Conservation (phyloP, 2,113 vertebrate species). For the Sander lucioperca region DNA sequence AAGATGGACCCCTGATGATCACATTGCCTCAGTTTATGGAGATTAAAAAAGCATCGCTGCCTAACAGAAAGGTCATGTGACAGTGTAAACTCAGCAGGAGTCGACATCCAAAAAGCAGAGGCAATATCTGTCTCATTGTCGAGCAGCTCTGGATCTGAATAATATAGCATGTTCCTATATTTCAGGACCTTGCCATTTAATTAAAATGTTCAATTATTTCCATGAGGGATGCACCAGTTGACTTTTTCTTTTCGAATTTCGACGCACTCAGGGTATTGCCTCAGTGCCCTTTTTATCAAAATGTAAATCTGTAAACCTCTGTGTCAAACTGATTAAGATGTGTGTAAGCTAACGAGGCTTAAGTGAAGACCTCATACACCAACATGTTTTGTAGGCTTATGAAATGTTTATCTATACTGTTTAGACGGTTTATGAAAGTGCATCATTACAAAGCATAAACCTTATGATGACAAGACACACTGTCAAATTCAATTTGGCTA, state of each 20-base stretch:
- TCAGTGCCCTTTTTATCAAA: neutral
- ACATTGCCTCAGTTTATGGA: constrained; percentile 10
- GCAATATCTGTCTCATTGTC: neutral
- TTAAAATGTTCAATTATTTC: constrained; percentile 9
- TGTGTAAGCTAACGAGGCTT: neutral
- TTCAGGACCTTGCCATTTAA: constrained; percentile 13
- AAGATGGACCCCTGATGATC: constrained; percentile 52
- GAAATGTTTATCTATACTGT: neutral
- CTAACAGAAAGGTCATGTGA: constrained; percentile 40
- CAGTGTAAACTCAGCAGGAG: constrained; percentile 4
- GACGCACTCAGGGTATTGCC: too few relatives aligned
- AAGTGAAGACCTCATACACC: neutral
- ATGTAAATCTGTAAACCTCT: neutral
- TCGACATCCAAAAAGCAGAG: constrained; percentile 4
- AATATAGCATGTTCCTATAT: neutral
- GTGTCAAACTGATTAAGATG: neutral
- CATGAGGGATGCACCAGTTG: neutral
- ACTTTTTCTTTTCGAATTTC: neutral
- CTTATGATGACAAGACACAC: neutral
- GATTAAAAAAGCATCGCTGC: constrained; percentile 29
- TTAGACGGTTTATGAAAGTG: neutral
- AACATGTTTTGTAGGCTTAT: neutral
- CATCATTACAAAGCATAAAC: too few relatives aligned
- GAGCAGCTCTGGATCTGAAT: neutral
- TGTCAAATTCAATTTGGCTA: neutral